These are phyloP conservation scores for Vidua chalybeata DNA, from an alignment of 2,113 vertebrate species.

Conservation along the genomic window DNA sequence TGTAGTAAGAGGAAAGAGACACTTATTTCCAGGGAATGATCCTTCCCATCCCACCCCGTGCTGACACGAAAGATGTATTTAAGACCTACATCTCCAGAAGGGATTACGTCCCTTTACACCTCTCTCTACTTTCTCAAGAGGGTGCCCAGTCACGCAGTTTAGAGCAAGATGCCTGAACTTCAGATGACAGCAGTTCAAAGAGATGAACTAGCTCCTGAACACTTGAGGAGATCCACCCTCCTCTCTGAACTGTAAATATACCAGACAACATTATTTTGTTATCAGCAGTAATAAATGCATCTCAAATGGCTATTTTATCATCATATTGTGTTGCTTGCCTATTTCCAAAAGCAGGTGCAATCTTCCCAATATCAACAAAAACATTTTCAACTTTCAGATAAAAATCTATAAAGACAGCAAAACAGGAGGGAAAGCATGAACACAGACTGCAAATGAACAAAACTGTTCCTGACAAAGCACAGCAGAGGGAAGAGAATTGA, in stretches of 20 bases:
- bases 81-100: not conserved
- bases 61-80: not conserved
- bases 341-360: conserved; percentile 2
- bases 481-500: conserved; percentile 46
- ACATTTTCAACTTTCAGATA: conserved; percentile 43
- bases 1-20: not conserved
- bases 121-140: not conserved
- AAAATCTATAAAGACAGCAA: conserved; percentile 52
- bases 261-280: not conserved
- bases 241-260: not conserved
- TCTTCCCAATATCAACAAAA: conserved; percentile 36
- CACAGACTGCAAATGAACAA: conserved; percentile 51
- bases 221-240: not conserved
- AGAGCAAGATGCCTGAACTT: not conserved
- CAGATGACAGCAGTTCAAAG: not conserved
- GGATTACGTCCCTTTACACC: not conserved
- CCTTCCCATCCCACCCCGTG: not conserved
- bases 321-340: not conserved
- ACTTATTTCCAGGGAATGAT: not conserved
- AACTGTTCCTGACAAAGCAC: conserved; percentile 47
- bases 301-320: conserved; percentile 38
- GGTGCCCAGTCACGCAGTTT: not conserved
- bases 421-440: conserved; percentile 29
- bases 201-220: not conserved
- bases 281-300: conserved; percentile 46